Conservation (phyloP, 2,797 vertebrate species). For the Sternarchorhynchus goeldii region DNA sequence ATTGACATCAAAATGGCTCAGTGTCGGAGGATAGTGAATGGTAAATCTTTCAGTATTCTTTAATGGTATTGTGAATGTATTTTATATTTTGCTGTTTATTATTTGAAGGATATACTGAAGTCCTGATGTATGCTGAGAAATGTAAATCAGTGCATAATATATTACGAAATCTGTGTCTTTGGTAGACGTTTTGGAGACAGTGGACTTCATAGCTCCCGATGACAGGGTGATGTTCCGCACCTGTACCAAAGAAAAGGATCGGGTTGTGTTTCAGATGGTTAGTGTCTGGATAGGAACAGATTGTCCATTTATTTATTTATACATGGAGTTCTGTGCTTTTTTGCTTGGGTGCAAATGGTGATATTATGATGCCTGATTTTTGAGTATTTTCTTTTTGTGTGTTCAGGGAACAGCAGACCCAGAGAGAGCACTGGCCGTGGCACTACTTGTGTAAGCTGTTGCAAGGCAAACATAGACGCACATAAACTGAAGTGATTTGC, state of each 20-base stretch:
- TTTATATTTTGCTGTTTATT: not conserved
- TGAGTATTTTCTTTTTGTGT: not conserved
- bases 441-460: constrained; percentile 89
- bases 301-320: not conserved
- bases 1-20: constrained; percentile 95
- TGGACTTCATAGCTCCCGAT: constrained; percentile 93
- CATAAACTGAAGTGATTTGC: not conserved
- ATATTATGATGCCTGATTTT: not conserved
- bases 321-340: not conserved
- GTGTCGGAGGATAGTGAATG: constrained; percentile 87
- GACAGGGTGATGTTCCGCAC: constrained; percentile 94
- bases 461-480: no score
- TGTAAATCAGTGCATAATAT: not conserved
- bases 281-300: constrained; percentile 9
- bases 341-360: not conserved
- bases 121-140: not conserved
- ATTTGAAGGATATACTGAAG: not conserved
- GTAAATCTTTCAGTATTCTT: constrained; percentile 68
- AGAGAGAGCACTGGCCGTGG: constrained; percentile 87
- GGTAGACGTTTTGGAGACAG: constrained; percentile 84
- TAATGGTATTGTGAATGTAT: not conserved
- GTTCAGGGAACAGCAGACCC: constrained; percentile 90
- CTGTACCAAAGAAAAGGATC: constrained; percentile 82
- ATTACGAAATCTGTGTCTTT: constrained; percentile 1
- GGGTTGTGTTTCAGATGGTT: constrained; percentile 95